These are phyloP conservation scores for Chrosomus eos DNA, from an alignment of 2,797 vertebrate genomes.

Conservation along the genomic window DNA sequence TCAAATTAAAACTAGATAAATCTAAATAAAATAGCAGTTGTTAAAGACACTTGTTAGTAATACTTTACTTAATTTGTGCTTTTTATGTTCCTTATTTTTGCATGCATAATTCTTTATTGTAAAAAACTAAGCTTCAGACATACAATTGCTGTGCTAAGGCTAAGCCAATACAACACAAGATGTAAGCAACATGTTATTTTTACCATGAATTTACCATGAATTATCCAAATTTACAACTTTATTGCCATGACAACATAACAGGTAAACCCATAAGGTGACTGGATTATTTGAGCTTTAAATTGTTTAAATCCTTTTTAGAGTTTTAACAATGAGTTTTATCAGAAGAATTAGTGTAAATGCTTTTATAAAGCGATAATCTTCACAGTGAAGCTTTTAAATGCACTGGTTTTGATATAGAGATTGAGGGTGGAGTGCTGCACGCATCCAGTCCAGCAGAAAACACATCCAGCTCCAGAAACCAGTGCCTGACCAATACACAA, in stretches of 20 bases:
- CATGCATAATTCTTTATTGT: no score
- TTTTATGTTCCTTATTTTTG: no score
- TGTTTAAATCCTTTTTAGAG: no score
- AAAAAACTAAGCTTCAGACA: no score
- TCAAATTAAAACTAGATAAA: neutral
- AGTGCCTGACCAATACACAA: neutral
- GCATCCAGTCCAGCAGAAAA: slow-evolving; percentile 34
- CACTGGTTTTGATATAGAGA: slow-evolving; percentile 5
- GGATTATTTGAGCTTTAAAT: no score
- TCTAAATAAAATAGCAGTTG: neutral
- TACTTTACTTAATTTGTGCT: no score
- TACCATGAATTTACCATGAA: neutral
- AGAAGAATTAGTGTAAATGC: neutral
- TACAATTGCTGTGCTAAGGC: neutral
- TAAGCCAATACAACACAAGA: neutral
- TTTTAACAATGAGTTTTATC: neutral
- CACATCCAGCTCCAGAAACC: slow-evolving; percentile 49
- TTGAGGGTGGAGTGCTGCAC: slow-evolving; percentile 52
- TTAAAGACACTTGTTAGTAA: neutral
- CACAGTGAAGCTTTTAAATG: neutral
- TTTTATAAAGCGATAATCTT: neutral
- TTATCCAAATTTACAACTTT: neutral
- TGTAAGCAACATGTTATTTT: neutral
- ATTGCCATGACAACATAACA: neutral
- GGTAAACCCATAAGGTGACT: neutral